Evolutionary conservation across 2,113 vertebrate genomes (phyloP).

Genomic region (Puntigrus tetrazona): DNA sequence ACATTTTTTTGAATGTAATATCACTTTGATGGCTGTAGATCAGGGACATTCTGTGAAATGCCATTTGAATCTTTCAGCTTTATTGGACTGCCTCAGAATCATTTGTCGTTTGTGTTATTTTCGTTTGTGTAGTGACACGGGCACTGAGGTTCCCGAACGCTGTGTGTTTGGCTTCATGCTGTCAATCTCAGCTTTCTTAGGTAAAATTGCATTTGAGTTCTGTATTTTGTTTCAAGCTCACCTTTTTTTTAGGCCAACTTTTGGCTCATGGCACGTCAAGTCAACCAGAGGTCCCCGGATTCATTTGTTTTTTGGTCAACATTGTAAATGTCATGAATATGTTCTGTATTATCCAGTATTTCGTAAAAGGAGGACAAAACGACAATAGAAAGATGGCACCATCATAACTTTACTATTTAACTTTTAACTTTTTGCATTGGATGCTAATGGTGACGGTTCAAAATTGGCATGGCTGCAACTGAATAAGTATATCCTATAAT

Average conservation of each 20-base stretch:
- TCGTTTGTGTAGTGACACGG: constrained; percentile 75
- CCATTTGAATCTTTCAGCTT: not conserved
- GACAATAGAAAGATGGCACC: too few species aligned
- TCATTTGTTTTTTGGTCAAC: too few species aligned
- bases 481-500: too few species aligned
- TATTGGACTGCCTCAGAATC: not conserved
- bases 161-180: constrained; percentile 85
- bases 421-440: too few species aligned
- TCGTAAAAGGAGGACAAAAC: too few species aligned
- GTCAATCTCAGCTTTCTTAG: constrained; percentile 76
- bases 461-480: too few species aligned
- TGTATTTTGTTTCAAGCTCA: not conserved
- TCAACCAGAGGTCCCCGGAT: too few species aligned
- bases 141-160: constrained; percentile 80
- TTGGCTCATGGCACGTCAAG: too few species aligned
- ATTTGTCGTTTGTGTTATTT: not conserved
- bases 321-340: too few species aligned
- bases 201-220: constrained; percentile 62
- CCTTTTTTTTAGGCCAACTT: not conserved
- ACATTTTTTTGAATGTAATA: not conserved
- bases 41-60: not conserved
- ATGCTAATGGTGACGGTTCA: too few species aligned
- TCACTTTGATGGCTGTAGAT: not conserved
- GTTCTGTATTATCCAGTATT: too few species aligned
- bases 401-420: too few species aligned